Conservation (phyloP, 2,113 vertebrate species). For the Melanostigma gelatinosum region DNA sequence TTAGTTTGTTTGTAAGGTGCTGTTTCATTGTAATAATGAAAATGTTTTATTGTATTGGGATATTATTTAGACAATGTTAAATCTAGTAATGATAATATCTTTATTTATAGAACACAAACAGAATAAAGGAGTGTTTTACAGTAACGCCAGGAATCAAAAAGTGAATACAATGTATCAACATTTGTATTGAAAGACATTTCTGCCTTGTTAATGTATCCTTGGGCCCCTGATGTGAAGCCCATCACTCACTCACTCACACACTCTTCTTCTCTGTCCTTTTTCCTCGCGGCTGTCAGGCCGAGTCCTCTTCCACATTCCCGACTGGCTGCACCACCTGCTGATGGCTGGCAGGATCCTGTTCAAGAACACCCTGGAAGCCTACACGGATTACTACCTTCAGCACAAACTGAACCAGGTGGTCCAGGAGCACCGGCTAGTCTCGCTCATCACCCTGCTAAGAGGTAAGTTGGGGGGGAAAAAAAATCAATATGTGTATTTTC, state of each 20-base stretch:
- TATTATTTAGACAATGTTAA: not conserved
- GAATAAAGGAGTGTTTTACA: not conserved
- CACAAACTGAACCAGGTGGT: conserved; percentile 90
- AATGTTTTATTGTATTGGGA: not conserved
- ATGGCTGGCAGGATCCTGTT: conserved; percentile 94
- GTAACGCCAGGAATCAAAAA: not conserved
- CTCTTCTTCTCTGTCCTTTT: not conserved
- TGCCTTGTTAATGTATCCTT: not conserved
- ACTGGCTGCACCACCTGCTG: conserved; percentile 96
- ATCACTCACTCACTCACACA: not conserved
- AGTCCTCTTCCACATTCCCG: conserved; percentile 85
- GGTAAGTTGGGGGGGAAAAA: not conserved
- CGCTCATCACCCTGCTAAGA: conserved; percentile 91
- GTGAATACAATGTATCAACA: not conserved
- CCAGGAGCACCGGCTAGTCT: conserved; percentile 94
- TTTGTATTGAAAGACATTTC: not conserved
- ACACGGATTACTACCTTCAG: conserved; percentile 90
- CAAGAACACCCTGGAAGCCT: conserved; percentile 94
- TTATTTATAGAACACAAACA: not conserved
- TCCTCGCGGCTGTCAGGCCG: conserved; percentile 81
- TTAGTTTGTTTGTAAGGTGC: not conserved
- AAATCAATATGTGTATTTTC: not conserved
- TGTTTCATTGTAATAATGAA: not conserved
- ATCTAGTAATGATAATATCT: not conserved
- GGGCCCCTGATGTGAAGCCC: not conserved